A percentile compares a stretch with the other conserved stretches of the same genome.
These are phyloP conservation scores for Hermetia illucens DNA, from an alignment of 1,140 invertebrate genomes.

Conservation along the genomic window DNA sequence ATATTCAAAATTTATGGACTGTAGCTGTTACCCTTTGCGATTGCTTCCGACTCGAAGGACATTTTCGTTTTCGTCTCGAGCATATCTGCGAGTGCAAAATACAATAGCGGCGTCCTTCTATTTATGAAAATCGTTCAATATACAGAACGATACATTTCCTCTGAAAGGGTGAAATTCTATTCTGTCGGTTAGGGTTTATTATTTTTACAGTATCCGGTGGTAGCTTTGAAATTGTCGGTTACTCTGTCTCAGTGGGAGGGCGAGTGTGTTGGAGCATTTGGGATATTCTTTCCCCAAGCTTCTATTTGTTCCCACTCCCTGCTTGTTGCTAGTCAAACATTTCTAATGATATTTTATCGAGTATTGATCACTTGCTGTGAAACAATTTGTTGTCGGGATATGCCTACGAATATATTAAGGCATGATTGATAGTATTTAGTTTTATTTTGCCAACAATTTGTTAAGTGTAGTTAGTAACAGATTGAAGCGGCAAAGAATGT, in stretches of 20 bases:
- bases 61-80: background rate
- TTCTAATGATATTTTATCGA: background rate
- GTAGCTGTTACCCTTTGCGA: background rate
- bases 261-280: too few relatives aligned
- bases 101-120: background rate
- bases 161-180: background rate
- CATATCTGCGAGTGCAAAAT: background rate
- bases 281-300: too few relatives aligned
- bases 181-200: background rate
- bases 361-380: slow-evolving; percentile 1
- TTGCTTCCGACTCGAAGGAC: too few relatives aligned
- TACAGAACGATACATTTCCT: background rate
- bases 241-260: too few relatives aligned
- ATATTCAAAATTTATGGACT: background rate
- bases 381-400: background rate
- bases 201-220: background rate
- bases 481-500: too few relatives aligned
- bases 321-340: background rate
- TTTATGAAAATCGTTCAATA: background rate
- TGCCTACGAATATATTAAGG: background rate
- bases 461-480: too few relatives aligned
- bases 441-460: too few relatives aligned
- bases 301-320: background rate
- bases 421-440: too few relatives aligned
- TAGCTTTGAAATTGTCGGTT: too few relatives aligned